Conservation (phyloP, 2,888 invertebrate genomes). For the Tetramorium bicarinatum region DNA sequence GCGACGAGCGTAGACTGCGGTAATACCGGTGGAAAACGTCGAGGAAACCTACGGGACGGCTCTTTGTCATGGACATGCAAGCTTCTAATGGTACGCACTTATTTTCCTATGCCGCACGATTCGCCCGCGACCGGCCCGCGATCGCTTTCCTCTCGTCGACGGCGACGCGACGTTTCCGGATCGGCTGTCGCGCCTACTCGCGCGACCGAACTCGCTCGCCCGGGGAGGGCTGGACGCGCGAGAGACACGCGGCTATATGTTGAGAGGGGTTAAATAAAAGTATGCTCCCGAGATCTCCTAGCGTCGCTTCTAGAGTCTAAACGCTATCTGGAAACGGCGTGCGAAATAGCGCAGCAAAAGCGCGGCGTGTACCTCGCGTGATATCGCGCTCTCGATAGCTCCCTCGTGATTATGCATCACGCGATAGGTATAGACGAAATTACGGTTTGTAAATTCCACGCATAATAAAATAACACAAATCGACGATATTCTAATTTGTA, state of each 20-base stretch:
- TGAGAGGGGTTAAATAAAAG: conserved; percentile 69
- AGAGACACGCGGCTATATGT: background rate
- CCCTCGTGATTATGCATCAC: background rate
- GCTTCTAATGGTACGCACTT: conserved; percentile 85
- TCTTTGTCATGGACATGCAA: conserved; percentile 86
- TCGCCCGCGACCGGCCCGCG: conserved; percentile 34
- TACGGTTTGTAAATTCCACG: background rate
- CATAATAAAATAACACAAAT: background rate
- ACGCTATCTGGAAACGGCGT: conserved; percentile 44
- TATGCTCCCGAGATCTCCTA: conserved; percentile 50
- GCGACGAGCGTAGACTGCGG: conserved; percentile 77
- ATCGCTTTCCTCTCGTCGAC: background rate
- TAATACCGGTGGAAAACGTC: conserved; percentile 80
- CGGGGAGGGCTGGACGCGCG: background rate
- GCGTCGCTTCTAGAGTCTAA: conserved; percentile 66
- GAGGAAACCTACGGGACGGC: conserved; percentile 73
- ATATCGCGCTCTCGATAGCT: no score
- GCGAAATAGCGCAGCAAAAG: background rate
- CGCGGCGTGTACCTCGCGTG: background rate
- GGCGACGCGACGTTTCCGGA: background rate
- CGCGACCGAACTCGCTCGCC: background rate
- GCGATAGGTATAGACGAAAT: background rate
- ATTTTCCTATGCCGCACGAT: conserved; percentile 68
- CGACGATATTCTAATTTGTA: background rate
- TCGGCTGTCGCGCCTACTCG: background rate